Conservation (phyloP, 2,797 vertebrate species). For the Tapirus indicus region DNA sequence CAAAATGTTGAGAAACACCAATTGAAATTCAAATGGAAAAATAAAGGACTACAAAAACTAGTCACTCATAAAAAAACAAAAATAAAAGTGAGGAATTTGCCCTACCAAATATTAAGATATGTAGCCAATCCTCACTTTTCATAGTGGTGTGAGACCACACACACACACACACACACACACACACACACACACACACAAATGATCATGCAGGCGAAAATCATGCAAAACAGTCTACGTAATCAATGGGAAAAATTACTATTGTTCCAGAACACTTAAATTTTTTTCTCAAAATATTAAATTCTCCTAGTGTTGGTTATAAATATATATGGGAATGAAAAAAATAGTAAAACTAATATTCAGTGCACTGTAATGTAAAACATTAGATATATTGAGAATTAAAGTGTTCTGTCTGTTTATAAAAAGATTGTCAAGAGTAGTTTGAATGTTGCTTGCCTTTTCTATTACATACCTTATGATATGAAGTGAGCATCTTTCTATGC, state of each 20-base stretch:
- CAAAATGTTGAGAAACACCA: neutral
- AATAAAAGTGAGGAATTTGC: neutral
- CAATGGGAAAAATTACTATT: neutral
- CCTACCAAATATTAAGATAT: neutral
- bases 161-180: neutral
- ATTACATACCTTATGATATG: neutral
- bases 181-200: neutral
- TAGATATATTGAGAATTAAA: neutral
- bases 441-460: neutral
- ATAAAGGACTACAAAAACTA: neutral
- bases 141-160: neutral
- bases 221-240: neutral
- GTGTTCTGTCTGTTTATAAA: neutral
- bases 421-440: neutral
- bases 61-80: neutral
- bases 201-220: fast-evolving
- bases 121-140: neutral
- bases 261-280: neutral
- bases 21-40: neutral
- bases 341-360: neutral
- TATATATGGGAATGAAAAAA: neutral
- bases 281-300: neutral
- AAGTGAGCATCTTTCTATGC: neutral
- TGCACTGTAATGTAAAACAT: neutral
- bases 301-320: neutral